Evolutionary conservation across 2,113 vertebrate genomes (phyloP), one percentile per base, ranked within the genome.

Genomic region (Dryoscopus gambensis): DNA sequence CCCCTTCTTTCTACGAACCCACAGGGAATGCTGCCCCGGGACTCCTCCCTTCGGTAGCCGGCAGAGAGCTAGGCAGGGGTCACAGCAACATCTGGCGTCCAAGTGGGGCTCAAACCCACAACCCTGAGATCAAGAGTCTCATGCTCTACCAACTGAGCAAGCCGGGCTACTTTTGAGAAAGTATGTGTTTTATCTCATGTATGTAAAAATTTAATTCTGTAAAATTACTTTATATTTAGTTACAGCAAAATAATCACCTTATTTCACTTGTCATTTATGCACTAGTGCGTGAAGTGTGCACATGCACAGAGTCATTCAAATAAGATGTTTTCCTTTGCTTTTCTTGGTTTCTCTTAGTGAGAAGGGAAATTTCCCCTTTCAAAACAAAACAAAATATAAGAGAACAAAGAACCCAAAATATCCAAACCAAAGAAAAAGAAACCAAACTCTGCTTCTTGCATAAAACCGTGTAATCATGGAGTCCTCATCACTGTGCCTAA

Each of bases 111-210:
- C n/a, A n/a, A n/a, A n/a, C n/a, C n/a, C n/a, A n/a, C n/a, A n/a
- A n/a, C n/a, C n/a, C n/a, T n/a, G n/a, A n/a, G n/a, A n/a, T n/a
- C n/a, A n/a, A n/a, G n/a, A n/a, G n/a, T n/a, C n/a, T n/a, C n/a
- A n/a, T n/a, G n/a, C n/a, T n/a, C n/a, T n/a, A n/a, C n/a, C n/a
- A n/a, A n/a, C n/a, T n/a, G n/a, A n/a, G n/a, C n/a, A n/a, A n/a
- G n/a, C n/a, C n/a, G n/a, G n/a, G n/a, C n/a, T n/a, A n/a, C n/a
- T 94, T 95, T 84, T 49, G 89, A 94, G 68, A 94, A 96, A 93
- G 20, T 88, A 25, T 74, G 40, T 70, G 21, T 80, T 84, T 95
- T 91, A 77, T 65, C 35, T 74, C 44, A 74, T 35, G 9, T 35
- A 33, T 79, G n/a, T 91, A 89, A 95, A 95, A 95, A 81, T 50